Evolutionary conservation across 2,797 vertebrate genomes (phyloP).

Genomic region (Chloroceryle amazona): DNA sequence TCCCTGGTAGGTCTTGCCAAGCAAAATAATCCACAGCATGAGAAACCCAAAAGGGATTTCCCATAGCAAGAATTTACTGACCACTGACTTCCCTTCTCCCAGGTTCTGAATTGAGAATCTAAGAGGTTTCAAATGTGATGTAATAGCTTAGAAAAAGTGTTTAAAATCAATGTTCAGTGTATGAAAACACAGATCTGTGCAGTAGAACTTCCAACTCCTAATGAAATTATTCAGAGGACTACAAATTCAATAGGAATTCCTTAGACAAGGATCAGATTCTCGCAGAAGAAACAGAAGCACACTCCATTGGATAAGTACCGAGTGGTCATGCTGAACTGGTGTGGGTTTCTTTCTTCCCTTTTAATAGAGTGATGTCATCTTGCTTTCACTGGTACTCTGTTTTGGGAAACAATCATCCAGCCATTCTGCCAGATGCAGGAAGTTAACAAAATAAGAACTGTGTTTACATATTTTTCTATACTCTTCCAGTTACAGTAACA

Average conservation of each 20-base stretch:
- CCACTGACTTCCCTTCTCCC: neutral
- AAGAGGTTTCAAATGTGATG: neutral
- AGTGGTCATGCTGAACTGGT: neutral
- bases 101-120: neutral
- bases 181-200: neutral
- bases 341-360: neutral
- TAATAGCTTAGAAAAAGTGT: neutral
- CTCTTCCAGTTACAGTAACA: neutral
- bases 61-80: neutral
- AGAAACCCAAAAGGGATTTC: constrained; percentile 33
- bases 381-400: neutral
- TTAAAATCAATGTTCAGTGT: neutral
- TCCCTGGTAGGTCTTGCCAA: constrained; percentile 4
- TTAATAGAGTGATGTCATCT: neutral
- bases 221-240: neutral
- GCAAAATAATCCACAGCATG: constrained; percentile 35
- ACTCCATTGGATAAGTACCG: neutral
- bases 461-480: neutral
- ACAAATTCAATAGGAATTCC: neutral
- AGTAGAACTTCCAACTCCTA: neutral
- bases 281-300: neutral
- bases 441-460: neutral
- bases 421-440: neutral
- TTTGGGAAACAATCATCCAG: neutral
- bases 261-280: neutral